phyloP scores from a whole-genome alignment of 1,140 invertebrate genomes.

The Notospermus geniculatus region DNA sequence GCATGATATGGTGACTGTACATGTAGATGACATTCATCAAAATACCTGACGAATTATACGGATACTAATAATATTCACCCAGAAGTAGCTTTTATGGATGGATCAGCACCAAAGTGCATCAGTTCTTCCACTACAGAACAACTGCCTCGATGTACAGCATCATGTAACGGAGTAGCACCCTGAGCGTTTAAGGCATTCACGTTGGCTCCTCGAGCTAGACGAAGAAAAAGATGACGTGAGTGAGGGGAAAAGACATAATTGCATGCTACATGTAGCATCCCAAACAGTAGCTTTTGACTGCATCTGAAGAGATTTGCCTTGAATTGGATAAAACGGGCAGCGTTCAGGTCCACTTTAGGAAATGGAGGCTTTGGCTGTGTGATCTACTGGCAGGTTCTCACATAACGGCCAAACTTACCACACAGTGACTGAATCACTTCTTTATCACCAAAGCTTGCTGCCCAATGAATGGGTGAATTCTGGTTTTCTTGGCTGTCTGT shows the following conservation, averaged over 20 bases:
- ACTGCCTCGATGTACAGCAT: conserved; percentile 64
- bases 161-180: conserved; percentile 66
- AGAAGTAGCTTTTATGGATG: conserved; percentile 59
- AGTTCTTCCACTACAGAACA: conserved; percentile 61
- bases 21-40: too few relatives aligned
- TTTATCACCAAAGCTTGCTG: conserved; percentile 64
- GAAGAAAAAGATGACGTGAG: conserved; percentile 13
- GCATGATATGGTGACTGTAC: too few relatives aligned
- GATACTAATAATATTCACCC: conserved; percentile 52
- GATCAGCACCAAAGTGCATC: conserved; percentile 62
- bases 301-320: too few relatives aligned
- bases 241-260: background rate
- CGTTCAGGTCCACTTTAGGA: too few relatives aligned
- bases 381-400: too few relatives aligned
- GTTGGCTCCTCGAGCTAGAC: conserved; percentile 57
- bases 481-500: conserved; percentile 63
- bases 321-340: too few relatives aligned
- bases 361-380: too few relatives aligned
- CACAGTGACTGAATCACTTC: conserved; percentile 63
- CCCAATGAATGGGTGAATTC: conserved; percentile 68
- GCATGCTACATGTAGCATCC: background rate
- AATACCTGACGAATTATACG: too few relatives aligned
- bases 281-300: too few relatives aligned
- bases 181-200: conserved; percentile 61
- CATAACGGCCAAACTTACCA: conserved; percentile 56